Percentiles rank a stretch among this genome's conserved stretches.
phyloP scores from a whole-genome alignment of 2,113 vertebrate genomes.

The pig (Sus scrofa) region DNA sequence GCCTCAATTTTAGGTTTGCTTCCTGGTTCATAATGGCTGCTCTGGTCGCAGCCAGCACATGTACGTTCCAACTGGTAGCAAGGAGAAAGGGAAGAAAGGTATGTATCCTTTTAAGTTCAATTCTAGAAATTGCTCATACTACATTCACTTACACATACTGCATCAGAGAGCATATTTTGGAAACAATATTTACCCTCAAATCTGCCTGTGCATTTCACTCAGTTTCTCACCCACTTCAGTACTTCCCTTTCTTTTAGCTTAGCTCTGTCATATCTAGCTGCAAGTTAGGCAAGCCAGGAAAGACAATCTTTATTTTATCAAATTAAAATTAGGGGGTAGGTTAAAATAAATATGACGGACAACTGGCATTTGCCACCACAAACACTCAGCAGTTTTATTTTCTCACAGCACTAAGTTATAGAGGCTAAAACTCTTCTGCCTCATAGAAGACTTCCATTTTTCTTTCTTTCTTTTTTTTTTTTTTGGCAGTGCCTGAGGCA shows the following conservation, averaged over 20 bases:
- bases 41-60: not conserved
- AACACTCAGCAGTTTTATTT: not conserved
- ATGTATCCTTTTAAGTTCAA: not conserved
- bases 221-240: not conserved
- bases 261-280: not conserved
- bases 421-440: not conserved
- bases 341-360: not conserved
- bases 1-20: not conserved
- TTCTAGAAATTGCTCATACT: not conserved
- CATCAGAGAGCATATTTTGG: not conserved
- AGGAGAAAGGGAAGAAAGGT: not conserved
- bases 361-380: not conserved
- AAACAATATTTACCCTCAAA: not conserved
- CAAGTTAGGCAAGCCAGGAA: not conserved
- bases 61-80: not conserved
- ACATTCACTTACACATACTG: not conserved
- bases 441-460: too few species aligned
- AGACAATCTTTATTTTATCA: not conserved
- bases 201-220: not conserved
- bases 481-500: too few species aligned
- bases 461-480: too few species aligned
- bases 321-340: not conserved
- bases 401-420: not conserved
- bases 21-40: not conserved
- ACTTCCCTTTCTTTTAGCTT: conserved; percentile 10